phyloP scores from a whole-genome alignment of 1,140 invertebrate species.

The Mactra quadrangularis region DNA sequence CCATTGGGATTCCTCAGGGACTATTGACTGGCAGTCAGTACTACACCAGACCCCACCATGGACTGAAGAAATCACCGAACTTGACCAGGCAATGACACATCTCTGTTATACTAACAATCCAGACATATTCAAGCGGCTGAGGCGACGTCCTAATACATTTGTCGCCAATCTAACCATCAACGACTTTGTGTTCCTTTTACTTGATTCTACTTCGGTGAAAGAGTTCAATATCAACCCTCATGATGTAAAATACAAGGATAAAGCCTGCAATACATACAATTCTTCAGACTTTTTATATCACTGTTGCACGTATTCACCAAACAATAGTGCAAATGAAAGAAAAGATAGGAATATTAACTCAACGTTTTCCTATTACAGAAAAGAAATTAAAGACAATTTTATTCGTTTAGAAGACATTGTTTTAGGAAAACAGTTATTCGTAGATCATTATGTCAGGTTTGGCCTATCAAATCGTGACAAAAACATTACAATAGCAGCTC shows the following conservation, averaged over 20 bases:
- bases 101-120: slow-evolving; percentile 16
- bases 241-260: neutral
- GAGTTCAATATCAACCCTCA: neutral
- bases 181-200: neutral
- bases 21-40: neutral
- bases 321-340: neutral
- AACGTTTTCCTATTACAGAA: neutral
- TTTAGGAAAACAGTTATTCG: neutral
- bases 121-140: neutral
- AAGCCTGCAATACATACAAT: neutral
- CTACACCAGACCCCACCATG: no score
- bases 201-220: neutral
- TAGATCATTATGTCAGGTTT: neutral
- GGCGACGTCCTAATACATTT: neutral
- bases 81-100: neutral
- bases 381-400: neutral
- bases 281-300: neutral
- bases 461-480: neutral
- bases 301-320: slow-evolving; percentile 25
- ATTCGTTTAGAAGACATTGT: slow-evolving; percentile 14
- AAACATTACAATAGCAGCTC: neutral
- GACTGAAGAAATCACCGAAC: neutral
- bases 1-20: neutral
- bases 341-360: neutral
- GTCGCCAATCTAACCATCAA: neutral